Conservation (phyloP, 37 sponge, comb jelly and placozoan species). For the Diacarnus erythraeanus region DNA sequence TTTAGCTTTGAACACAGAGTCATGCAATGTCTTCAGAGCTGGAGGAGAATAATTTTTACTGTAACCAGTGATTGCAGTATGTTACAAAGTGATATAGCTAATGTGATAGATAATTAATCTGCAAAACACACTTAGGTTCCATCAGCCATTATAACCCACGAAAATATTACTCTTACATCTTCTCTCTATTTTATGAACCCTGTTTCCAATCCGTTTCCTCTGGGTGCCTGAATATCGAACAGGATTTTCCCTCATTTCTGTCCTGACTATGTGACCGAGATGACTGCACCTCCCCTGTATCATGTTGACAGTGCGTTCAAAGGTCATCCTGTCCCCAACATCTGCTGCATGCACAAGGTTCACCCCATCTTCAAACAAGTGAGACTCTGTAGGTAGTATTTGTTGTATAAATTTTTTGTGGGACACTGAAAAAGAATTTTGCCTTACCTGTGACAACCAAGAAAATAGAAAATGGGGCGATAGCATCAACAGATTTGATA, state of each 20-base stretch:
- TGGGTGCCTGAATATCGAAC: constrained; percentile 25
- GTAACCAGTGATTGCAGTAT: no score
- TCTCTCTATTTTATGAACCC: constrained; percentile 21
- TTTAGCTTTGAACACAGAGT: constrained; percentile 13
- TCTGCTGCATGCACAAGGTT: constrained; percentile 25
- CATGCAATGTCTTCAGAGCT: constrained; percentile 43
- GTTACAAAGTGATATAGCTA: no score
- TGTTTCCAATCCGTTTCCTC: not conserved
- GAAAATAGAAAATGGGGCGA: constrained; percentile 58
- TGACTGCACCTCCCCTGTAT: constrained; percentile 40
- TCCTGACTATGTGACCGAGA: constrained; percentile 37
- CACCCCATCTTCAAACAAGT: constrained; percentile 41
- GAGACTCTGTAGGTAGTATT: constrained; percentile 35
- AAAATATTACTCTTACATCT: constrained; percentile 36
- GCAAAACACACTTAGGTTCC: no score
- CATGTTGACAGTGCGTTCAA: not conserved
- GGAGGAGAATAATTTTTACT: not conserved
- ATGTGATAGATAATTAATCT: no score
- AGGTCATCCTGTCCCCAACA: not conserved
- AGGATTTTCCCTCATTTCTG: constrained; percentile 47
- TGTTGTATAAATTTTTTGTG: not conserved
- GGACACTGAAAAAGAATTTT: not conserved
- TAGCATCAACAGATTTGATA: constrained; percentile 53
- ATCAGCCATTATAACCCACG: no score
- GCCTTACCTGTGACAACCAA: constrained; percentile 49